A percentile compares a stretch with the other conserved stretches of the same genome.
These are phyloP conservation scores for Atethmia centrago DNA, from an alignment of 2,888 invertebrate species.

Conservation along the genomic window DNA sequence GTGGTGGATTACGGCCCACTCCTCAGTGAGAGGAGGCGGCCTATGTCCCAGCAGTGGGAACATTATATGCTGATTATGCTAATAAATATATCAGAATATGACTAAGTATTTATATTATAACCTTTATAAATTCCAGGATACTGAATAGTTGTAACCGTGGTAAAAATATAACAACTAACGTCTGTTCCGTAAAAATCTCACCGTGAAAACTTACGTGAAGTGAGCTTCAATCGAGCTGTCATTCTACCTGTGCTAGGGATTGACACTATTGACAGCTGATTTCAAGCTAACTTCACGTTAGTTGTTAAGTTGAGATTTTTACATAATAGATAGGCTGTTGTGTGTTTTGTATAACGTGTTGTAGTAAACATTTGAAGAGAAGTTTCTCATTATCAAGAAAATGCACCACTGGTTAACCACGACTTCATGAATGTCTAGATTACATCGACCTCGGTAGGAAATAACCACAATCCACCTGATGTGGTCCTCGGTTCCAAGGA, in stretches of 20 bases:
- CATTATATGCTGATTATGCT: too few relatives aligned
- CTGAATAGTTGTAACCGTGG: neutral
- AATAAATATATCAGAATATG: neutral
- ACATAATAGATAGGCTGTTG: neutral
- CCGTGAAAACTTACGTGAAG: too few relatives aligned
- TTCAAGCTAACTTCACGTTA: neutral
- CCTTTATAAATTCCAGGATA: neutral
- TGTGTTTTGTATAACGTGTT: neutral
- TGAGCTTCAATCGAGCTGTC: too few relatives aligned
- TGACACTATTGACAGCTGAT: too few relatives aligned
- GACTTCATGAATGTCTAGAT: slow-evolving; percentile 8
- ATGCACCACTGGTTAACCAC: neutral
- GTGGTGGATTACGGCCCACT: too few relatives aligned
- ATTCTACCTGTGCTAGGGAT: too few relatives aligned
- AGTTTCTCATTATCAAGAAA: neutral
- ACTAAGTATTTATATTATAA: too few relatives aligned
- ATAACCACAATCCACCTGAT: slow-evolving; percentile 15
- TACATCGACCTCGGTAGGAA: neutral
- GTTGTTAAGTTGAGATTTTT: neutral
- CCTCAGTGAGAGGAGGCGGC: too few relatives aligned
- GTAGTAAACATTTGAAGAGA: neutral
- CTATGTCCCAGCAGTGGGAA: too few relatives aligned
- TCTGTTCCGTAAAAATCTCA: too few relatives aligned
- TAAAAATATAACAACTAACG: too few relatives aligned
- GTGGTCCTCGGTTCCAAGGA: neutral